A percentile compares a stretch with the other conserved stretches of the same genome.
These are phyloP conservation scores for Cydia splendana DNA, from an alignment of 1,140 invertebrate genomes.

Conservation along the genomic window DNA sequence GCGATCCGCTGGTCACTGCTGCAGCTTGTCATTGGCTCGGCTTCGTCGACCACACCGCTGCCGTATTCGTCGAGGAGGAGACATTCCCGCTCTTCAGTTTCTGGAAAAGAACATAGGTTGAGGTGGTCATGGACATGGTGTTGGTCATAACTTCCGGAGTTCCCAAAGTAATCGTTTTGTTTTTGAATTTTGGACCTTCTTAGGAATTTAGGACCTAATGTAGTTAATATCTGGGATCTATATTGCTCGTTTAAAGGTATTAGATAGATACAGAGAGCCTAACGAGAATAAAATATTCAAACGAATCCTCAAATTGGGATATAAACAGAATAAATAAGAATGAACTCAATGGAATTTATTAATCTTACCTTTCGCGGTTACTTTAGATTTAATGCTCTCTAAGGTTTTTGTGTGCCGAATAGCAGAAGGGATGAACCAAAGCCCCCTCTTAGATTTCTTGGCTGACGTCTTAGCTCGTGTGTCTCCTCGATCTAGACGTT, in stretches of 20 bases:
- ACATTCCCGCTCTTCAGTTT: slow-evolving; percentile 78
- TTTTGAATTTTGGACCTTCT: too few species aligned
- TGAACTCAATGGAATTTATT: too few species aligned
- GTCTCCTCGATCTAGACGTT: slow-evolving; percentile 60
- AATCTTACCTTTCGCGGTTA: slow-evolving; percentile 62
- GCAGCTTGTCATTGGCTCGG: slow-evolving; percentile 56
- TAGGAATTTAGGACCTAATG: too few species aligned
- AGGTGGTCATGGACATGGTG: too few species aligned
- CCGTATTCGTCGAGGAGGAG: slow-evolving; percentile 79
- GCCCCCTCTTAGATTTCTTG: slow-evolving; percentile 61
- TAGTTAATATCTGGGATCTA: too few species aligned
- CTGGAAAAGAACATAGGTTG: slow-evolving; percentile 43
- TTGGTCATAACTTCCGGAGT: too few species aligned
- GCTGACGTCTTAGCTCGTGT: slow-evolving; percentile 54
- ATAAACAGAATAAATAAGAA: too few species aligned
- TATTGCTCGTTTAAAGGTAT: too few species aligned
- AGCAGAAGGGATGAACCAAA: slow-evolving; percentile 72
- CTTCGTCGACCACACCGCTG: slow-evolving; percentile 64
- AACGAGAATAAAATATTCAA: too few species aligned
- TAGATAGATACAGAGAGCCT: too few species aligned
- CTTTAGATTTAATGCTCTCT: slow-evolving; percentile 75
- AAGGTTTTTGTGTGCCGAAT: slow-evolving; percentile 73
- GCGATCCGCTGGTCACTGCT: slow-evolving; percentile 57
- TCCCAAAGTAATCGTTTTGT: too few species aligned
- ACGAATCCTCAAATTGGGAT: too few species aligned